Evolutionary conservation across 2,797 vertebrate species (phyloP).

Genomic region (Melanotaenia pygmaea): DNA sequence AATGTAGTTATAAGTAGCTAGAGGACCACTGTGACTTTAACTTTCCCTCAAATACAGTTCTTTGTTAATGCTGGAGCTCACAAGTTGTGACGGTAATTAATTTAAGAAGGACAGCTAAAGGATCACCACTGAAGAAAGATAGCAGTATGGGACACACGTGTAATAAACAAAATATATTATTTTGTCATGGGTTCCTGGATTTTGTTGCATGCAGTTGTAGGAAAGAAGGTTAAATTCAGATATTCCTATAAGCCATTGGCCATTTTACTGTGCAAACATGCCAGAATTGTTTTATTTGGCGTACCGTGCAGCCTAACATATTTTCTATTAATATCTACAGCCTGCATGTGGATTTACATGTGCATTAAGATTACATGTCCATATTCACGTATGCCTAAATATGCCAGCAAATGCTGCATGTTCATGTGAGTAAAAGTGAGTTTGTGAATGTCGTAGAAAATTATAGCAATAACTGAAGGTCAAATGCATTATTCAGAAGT

Average conservation of each 20-base stretch:
- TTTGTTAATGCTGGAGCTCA: constrained; percentile 17
- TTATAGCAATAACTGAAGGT: constrained; percentile 40
- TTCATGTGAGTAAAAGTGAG: constrained; percentile 1
- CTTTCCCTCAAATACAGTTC: constrained; percentile 35
- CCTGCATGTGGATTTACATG: not conserved
- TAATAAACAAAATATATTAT: constrained; percentile 1
- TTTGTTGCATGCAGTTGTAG: not conserved
- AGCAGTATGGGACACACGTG: not conserved
- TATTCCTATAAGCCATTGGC: not conserved
- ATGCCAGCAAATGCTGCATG: constrained; percentile 21
- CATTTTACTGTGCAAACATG: constrained; percentile 3
- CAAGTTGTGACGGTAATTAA: not conserved
- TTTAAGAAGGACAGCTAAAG: constrained; percentile 9
- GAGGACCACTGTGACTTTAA: constrained; percentile 49
- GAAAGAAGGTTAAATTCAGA: not conserved
- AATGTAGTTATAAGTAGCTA: constrained; percentile 41
- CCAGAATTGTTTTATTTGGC: not conserved
- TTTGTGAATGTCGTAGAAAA: constrained; percentile 34
- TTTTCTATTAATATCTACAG: constrained; percentile 7
- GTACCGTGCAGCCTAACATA: not conserved
- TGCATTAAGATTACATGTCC: not conserved
- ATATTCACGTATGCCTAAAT: not conserved
- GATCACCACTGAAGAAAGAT: not conserved
- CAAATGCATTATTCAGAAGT: constrained; percentile 75
- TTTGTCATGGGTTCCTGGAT: not conserved